Evolutionary conservation across 2,797 vertebrate genomes (phyloP).

Genomic region (Lemur catta): DNA sequence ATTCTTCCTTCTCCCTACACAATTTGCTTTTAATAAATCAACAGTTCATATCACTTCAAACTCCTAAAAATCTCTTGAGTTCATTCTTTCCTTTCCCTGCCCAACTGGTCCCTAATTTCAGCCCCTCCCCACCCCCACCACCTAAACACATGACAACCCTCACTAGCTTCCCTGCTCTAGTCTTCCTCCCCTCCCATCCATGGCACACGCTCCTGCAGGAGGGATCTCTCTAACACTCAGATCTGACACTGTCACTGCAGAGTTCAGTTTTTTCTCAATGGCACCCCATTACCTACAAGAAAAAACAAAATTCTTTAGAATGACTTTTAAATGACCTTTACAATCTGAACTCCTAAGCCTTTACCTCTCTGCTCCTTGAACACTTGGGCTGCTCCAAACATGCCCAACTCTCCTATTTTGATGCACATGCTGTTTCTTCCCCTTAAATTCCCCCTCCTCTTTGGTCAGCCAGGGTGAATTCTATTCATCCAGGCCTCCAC

Average conservation of each 20-base stretch:
- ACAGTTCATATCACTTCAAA: not conserved
- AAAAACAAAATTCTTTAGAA: constrained; percentile 27
- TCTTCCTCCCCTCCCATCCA: not conserved
- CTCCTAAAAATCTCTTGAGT: not conserved
- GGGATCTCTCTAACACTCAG: not conserved
- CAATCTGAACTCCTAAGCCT: not conserved
- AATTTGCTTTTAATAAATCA: not conserved
- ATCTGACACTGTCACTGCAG: not conserved
- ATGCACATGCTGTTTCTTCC: not conserved
- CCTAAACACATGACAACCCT: not conserved
- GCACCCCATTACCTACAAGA: not conserved
- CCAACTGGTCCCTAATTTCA: not conserved
- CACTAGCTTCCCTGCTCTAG: not conserved
- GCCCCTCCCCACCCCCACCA: not conserved
- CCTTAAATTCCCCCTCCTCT: not conserved
- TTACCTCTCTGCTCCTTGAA: not conserved
- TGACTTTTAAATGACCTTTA: not conserved
- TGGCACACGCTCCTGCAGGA: not conserved
- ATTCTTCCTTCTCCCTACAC: not conserved
- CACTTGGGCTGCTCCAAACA: not conserved
- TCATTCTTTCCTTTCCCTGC: not conserved
- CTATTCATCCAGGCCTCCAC: not conserved
- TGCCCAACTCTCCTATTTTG: not conserved
- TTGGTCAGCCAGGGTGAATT: not conserved
- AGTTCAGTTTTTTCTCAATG: not conserved